phyloP scores from a whole-genome alignment of 1,140 invertebrate genomes.

The Ylistrum balloti region DNA sequence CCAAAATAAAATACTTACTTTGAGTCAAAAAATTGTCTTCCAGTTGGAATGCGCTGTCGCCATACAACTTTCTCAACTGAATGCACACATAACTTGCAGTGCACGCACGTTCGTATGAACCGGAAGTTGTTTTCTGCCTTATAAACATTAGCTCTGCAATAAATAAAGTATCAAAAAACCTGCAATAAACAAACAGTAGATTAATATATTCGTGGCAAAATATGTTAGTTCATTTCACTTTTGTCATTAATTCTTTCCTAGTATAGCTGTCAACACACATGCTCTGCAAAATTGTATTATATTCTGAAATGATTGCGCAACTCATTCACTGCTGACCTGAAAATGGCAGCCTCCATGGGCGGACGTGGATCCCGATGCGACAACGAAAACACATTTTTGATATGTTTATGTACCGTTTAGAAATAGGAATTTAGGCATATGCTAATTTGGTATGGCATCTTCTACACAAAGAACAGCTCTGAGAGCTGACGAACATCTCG shows the following conservation, averaged over 20 bases:
- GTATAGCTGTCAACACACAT: no score
- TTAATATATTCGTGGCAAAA: no score
- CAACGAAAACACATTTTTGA: neutral
- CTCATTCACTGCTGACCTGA: neutral
- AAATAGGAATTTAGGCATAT: no score
- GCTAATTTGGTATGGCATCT: neutral
- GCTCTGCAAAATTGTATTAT: neutral
- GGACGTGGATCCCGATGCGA: neutral
- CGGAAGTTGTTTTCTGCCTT: slow-evolving; percentile 38
- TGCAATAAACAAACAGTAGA: no score
- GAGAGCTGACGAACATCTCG: neutral
- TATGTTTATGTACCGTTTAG: neutral
- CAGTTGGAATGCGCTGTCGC: neutral
- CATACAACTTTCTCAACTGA: neutral
- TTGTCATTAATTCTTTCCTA: no score
- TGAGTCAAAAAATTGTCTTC: neutral
- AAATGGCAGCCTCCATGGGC: neutral
- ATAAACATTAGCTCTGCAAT: slow-evolving; percentile 14
- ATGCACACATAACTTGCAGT: neutral
- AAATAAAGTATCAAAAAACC: no score
- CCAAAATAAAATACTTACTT: neutral
- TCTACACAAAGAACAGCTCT: neutral
- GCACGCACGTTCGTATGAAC: neutral
- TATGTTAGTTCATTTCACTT: no score
- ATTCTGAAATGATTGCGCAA: neutral